Base-by-base conservation (phyloP, 2,113 vertebrate species). In the Saimiri boliviensis region DNA sequence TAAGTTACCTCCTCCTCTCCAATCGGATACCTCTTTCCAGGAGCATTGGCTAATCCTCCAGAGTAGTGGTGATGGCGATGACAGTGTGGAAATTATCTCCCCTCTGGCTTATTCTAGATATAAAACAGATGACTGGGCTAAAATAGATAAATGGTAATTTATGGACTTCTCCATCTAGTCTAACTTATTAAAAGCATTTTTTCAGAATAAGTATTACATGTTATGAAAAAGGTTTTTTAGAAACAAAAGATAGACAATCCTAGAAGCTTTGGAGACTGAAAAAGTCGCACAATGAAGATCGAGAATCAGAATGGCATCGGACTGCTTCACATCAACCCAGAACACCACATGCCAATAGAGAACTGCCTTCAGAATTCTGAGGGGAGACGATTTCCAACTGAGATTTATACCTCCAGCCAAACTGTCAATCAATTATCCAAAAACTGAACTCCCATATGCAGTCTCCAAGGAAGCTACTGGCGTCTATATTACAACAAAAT, bases 391-490 rank as follows among this genome's bases (percentile, higher is more conserved):
- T 94, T 97, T 98, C 92, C 96, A 97, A 88, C 89, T 81, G 52
- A 85, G 97, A 93, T 92, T 95, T 96, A 81, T 73, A 92, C 87
- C 96, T 54, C 52, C 90, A 95, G 96, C 96, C 97, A 97, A 97
- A 79, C 95, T 96, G 97, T 97, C 97, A 97, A 97, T 97, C 97
- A 98, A 73, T 86, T 80, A 95, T 97, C 93, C 93, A 66, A 96
- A 97, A 97, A 97, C 93, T 90, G 93, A 97, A 96, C 95, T 95
- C 86, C 96, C 96, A 97, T 97, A 97, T 97, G 97, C 94, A 97
- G 97, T 96, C 94, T 97, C 96, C 90, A 97, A 97, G 96, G 96
- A 95, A 97, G 96, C 94, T 95, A 97, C 87, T 98, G 97, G 96
- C 93, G 12, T 92, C 86, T 92, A 86, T 82, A 71, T 94, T 91